phyloP scores from a whole-genome alignment of 2,888 invertebrate species.

The Baronia brevicornis region DNA sequence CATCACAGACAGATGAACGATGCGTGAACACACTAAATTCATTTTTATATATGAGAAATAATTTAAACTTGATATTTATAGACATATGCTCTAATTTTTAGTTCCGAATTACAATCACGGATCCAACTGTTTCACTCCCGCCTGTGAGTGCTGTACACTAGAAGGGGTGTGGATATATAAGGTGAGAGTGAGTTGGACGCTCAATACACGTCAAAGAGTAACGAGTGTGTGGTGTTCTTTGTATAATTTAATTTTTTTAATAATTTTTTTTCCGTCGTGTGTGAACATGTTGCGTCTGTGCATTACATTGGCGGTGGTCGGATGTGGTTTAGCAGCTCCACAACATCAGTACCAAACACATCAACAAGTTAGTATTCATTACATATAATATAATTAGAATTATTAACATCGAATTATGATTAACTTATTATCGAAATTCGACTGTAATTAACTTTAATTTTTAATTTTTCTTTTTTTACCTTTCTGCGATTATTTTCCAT shows the following conservation, averaged over 20 bases:
- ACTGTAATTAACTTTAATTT: no score
- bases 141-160: conserved; percentile 35
- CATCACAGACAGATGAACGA: no score
- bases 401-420: no score
- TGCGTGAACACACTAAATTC: no score
- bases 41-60: no score
- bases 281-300: conserved; percentile 57
- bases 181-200: conserved; percentile 54
- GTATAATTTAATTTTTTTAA: conserved; percentile 24
- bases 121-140: conserved; percentile 29
- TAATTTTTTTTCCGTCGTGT: conserved; percentile 38
- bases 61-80: conserved; percentile 1
- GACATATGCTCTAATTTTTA: conserved; percentile 11
- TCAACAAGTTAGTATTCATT: conserved; percentile 52
- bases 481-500: no score
- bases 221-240: conserved; percentile 54
- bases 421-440: no score
- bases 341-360: conserved; percentile 59
- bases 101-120: conserved; percentile 11
- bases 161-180: conserved; percentile 70
- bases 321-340: conserved; percentile 49
- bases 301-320: conserved; percentile 51
- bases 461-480: no score
- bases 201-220: conserved; percentile 50
- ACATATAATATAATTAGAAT: no score